A percentile compares a stretch with the other conserved stretches of the same genome.
Evolutionary conservation across 2,888 invertebrate species (phyloP).

Genomic region (Dryadula phaetusa): DNA sequence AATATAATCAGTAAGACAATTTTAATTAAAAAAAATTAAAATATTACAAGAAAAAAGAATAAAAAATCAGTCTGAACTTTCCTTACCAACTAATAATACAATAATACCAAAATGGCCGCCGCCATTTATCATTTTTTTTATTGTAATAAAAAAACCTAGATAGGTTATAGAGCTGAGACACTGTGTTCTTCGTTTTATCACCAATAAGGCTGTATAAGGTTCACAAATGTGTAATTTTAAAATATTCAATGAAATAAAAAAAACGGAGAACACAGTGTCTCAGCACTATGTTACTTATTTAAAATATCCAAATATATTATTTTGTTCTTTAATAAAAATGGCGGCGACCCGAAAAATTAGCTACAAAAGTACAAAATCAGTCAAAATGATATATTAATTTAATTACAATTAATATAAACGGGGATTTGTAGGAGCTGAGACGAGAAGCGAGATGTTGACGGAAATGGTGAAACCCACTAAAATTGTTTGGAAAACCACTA

Average conservation of each 20-base stretch:
- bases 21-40: slow-evolving; percentile 44
- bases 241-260: too few relatives aligned
- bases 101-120: slow-evolving; percentile 36
- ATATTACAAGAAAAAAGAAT: slow-evolving; percentile 53
- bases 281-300: neutral
- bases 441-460: neutral
- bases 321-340: too few relatives aligned
- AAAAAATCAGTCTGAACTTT: slow-evolving; percentile 73
- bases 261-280: neutral
- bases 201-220: too few relatives aligned
- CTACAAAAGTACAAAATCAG: slow-evolving; percentile 37
- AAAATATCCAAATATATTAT: too few relatives aligned
- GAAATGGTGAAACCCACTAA: slow-evolving; percentile 4
- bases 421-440: neutral
- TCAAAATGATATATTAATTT: slow-evolving; percentile 21
- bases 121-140: slow-evolving; percentile 10
- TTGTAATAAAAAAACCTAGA: neutral
- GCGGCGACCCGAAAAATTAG: slow-evolving; percentile 26
- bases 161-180: neutral
- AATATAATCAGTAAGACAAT: too few relatives aligned
- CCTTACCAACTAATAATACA: slow-evolving; percentile 62
- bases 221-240: too few relatives aligned
- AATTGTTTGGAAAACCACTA: neutral
- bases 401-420: slow-evolving; percentile 19
- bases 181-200: too few relatives aligned